Conservation (phyloP, 1,140 invertebrate genomes). For the Lepidurus couesii region DNA sequence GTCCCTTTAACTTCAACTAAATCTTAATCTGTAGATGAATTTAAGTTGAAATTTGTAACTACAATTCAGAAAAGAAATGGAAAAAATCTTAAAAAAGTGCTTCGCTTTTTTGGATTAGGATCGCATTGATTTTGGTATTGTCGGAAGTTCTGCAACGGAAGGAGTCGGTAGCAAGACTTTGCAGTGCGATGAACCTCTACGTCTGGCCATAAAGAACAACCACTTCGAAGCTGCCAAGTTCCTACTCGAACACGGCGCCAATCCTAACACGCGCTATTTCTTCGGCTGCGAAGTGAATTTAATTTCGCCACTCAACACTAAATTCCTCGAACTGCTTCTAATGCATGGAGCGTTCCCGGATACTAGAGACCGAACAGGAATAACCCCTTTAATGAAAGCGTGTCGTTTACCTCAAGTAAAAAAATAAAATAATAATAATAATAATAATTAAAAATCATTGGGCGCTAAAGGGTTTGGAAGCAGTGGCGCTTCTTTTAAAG, state of each 20-base stretch:
- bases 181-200: conserved; percentile 63
- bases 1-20: not conserved
- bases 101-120: conserved; percentile 34
- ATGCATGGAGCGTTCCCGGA: conserved; percentile 79
- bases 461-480: conserved; percentile 60
- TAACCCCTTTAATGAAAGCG: conserved; percentile 83
- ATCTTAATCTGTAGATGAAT: not conserved
- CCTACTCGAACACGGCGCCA: conserved; percentile 62
- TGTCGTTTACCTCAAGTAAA: conserved; percentile 65
- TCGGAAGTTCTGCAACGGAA: not conserved
- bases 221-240: conserved; percentile 64
- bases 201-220: conserved; percentile 76
- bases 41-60: conserved; percentile 7
- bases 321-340: conserved; percentile 72
- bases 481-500: conserved; percentile 67
- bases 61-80: not conserved
- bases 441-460: not conserved
- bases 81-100: conserved; percentile 24
- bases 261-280: conserved; percentile 65
- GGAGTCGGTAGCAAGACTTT: not conserved
- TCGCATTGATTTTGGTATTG: conserved; percentile 35
- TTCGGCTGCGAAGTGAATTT: conserved; percentile 85
- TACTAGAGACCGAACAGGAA: conserved; percentile 70
- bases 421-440: not conserved
- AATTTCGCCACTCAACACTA: conserved; percentile 65